Percentiles rank a stretch among this genome's conserved stretches.
These are phyloP conservation scores for Crax fasciolata DNA, from an alignment of 2,797 vertebrate species.

Conservation along the genomic window DNA sequence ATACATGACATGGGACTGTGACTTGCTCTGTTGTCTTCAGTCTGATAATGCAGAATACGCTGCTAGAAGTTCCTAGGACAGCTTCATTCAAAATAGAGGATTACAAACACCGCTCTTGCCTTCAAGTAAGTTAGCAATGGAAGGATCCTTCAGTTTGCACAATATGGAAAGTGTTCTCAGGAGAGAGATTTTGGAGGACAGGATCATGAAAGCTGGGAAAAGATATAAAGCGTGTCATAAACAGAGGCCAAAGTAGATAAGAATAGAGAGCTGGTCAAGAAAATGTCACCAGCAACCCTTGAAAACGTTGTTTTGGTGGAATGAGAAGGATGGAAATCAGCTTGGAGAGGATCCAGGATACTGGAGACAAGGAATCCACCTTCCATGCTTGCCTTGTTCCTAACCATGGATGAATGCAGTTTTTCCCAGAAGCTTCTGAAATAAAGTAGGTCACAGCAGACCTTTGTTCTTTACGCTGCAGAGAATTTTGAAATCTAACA, in stretches of 20 bases:
- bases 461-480: background rate
- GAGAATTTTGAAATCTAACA: background rate
- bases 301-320: background rate
- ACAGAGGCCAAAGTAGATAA: background rate
- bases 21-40: background rate
- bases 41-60: background rate
- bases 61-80: background rate
- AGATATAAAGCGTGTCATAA: background rate
- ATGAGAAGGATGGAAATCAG: background rate
- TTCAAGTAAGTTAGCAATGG: background rate
- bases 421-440: slow-evolving; percentile 23
- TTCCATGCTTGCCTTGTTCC: slow-evolving; percentile 12
- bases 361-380: slow-evolving; percentile 10
- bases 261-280: background rate
- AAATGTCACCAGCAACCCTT: background rate
- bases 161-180: background rate
- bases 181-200: background rate
- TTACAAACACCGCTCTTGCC: background rate
- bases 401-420: background rate
- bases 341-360: slow-evolving; percentile 6
- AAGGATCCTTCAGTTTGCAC: background rate
- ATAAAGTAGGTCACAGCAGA: background rate
- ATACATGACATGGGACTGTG: fast-evolving
- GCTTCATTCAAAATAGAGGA: background rate
- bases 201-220: background rate